phyloP scores from a whole-genome alignment of 2,888 invertebrate genomes.

The Bruchidius siliquastri region DNA sequence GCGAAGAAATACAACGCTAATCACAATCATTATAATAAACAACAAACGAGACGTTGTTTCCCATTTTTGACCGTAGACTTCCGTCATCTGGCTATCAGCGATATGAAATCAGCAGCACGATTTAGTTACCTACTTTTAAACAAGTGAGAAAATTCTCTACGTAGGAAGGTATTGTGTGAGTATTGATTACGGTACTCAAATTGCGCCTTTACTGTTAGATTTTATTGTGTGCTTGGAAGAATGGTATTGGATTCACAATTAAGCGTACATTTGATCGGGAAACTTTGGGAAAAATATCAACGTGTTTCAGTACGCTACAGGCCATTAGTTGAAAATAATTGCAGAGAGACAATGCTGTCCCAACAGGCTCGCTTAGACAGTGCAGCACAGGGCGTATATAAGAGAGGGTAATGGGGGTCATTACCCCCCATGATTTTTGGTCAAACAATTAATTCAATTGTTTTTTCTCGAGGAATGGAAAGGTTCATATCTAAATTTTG shows the following conservation, averaged over 20 bases:
- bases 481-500: too few relatives aligned
- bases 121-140: slow-evolving; percentile 11
- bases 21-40: not conserved
- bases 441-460: too few relatives aligned
- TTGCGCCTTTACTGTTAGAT: not conserved
- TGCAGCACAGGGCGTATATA: too few relatives aligned
- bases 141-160: not conserved
- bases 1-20: not conserved
- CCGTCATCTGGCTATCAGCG: not conserved
- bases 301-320: not conserved
- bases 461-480: too few relatives aligned
- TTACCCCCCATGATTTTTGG: too few relatives aligned
- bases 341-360: not conserved
- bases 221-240: not conserved
- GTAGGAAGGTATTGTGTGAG: not conserved
- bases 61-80: not conserved
- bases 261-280: not conserved
- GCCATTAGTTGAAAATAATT: not conserved
- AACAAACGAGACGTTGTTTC: not conserved
- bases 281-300: not conserved
- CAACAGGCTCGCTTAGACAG: too few relatives aligned
- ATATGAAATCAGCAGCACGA: slow-evolving; percentile 4
- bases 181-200: not conserved
- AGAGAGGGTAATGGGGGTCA: too few relatives aligned
- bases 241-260: not conserved